Conservation (phyloP, 2,888 invertebrate genomes). For the Hypomecis atomaria region DNA sequence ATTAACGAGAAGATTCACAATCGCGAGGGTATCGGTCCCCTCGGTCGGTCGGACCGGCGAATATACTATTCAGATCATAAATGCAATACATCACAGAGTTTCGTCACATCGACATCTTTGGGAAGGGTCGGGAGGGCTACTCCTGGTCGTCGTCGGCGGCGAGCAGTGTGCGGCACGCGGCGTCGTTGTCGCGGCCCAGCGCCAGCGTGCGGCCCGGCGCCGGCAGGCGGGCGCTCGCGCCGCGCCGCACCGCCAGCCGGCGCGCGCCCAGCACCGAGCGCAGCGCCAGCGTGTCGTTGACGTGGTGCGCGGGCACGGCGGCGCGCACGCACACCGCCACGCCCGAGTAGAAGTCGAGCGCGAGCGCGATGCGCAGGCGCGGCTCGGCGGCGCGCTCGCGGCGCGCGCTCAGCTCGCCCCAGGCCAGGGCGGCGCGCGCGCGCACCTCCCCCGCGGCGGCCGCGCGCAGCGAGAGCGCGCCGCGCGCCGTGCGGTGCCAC, state of each 20-base stretch:
- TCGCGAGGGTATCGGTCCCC: too few species aligned
- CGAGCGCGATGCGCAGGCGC: constrained; percentile 53
- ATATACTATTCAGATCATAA: neutral
- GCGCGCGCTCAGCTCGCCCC: constrained; percentile 45
- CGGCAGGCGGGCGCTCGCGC: constrained; percentile 22
- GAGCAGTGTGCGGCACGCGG: constrained; percentile 59
- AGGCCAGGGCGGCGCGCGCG: constrained; percentile 46
- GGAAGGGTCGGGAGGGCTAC: neutral
- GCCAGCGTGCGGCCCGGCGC: constrained; percentile 53
- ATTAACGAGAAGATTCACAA: too few species aligned
- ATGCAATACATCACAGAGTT: constrained; percentile 16
- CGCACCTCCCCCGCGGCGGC: constrained; percentile 31
- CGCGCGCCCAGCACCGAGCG: constrained; percentile 54
- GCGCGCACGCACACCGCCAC: constrained; percentile 69
- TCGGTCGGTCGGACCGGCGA: too few species aligned
- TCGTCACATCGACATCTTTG: constrained; percentile 39
- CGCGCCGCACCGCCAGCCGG: constrained; percentile 34
- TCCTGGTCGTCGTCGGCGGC: constrained; percentile 40
- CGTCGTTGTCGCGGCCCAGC: constrained; percentile 62
- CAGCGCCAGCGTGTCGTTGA: constrained; percentile 23
- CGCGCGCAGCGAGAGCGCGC: constrained; percentile 38
- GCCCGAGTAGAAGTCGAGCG: constrained; percentile 69
- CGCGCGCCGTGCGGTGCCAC: constrained; percentile 49
- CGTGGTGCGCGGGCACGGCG: constrained; percentile 39
- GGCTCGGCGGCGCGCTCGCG: constrained; percentile 46